Base-by-base conservation (phyloP, 2,888 invertebrate genomes). In the Drosophila hamatofila region DNA sequence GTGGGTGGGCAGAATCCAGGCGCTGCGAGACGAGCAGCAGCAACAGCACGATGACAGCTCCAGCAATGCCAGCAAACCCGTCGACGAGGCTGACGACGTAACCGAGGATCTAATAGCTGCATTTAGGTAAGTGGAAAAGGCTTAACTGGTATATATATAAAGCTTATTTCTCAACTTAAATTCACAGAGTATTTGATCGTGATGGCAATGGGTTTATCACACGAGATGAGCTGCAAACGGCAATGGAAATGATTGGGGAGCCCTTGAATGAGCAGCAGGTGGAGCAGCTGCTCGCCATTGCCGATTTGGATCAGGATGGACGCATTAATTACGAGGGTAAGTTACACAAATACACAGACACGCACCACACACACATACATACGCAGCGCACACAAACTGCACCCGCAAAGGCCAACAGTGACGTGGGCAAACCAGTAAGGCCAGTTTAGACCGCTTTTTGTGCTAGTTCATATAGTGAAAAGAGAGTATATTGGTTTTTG, bases 131-230 rank as follows among this genome's bases (percentile, higher is more conserved):
- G 78, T 9, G 18, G 8, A 6, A 6, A 12, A n/a, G 4, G 9
- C 33, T 21, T 8, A 18, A 18, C 18, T 14, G 2, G n/a, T 30
- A 30, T 27, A 16, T 16, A 16, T 46, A 16, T 52, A 35, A 23
- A 25, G 6, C 23, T 54, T 6, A 37, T 52, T 9, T 1, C 16
- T 18, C 14, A 6, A 11, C 12, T 39, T 1, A 35, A 7, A 41
- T 8, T 49, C 59, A 35, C 71, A 95, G 96, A 92, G 97, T 97
- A 60, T 97, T 98, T 92, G 97, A 98, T 93, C 95, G 97, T 67
- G 97, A 98, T 91, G 96, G 96, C 89, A 97, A 98, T 92, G 98
- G 98, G 37, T 98, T 96, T 93, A 97, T 98, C 92, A 97, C 96
- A 44, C 94, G 95, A 88, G 96, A 96, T 91, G 96, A 96, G 92